Evolutionary conservation across 2,888 invertebrate species (phyloP).

Genomic region (Thera obeliscata): DNA sequence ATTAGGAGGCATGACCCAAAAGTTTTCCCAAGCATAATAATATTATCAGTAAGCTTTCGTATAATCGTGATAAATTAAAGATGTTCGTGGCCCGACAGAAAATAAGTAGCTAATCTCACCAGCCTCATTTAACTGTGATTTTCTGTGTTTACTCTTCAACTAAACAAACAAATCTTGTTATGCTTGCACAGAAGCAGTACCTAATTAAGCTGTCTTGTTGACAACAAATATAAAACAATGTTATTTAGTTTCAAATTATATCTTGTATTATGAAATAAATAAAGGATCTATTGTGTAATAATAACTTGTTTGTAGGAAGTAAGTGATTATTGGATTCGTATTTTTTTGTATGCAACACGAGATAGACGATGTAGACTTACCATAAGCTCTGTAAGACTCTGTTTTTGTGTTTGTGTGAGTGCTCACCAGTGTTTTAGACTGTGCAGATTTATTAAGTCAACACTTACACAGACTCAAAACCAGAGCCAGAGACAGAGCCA

Average conservation of each 20-base stretch:
- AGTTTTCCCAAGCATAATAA: constrained; percentile 32
- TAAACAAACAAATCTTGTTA: constrained; percentile 26
- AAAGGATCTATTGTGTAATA: no score
- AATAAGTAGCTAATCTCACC: constrained; percentile 30
- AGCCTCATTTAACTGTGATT: constrained; percentile 14
- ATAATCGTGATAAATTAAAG: constrained; percentile 27
- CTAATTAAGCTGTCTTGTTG: constrained; percentile 26
- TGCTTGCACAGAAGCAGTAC: constrained; percentile 28
- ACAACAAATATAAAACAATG: constrained; percentile 21
- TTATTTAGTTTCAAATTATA: constrained; percentile 1
- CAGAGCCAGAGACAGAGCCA: no score
- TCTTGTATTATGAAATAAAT: no score
- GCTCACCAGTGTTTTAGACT: no score
- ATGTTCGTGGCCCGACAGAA: constrained; percentile 22
- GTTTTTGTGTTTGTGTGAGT: no score
- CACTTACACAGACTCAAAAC: no score
- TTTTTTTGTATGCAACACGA: no score
- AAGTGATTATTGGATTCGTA: no score
- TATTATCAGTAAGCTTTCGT: constrained; percentile 11
- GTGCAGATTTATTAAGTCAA: no score
- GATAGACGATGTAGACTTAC: no score
- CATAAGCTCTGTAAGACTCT: no score
- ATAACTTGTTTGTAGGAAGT: no score
- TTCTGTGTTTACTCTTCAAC: constrained; percentile 31
- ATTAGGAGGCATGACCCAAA: constrained; percentile 40